Evolutionary conservation across 2,888 invertebrate genomes (phyloP).

Genomic region (Pristionchus fissidentatus): DNA sequence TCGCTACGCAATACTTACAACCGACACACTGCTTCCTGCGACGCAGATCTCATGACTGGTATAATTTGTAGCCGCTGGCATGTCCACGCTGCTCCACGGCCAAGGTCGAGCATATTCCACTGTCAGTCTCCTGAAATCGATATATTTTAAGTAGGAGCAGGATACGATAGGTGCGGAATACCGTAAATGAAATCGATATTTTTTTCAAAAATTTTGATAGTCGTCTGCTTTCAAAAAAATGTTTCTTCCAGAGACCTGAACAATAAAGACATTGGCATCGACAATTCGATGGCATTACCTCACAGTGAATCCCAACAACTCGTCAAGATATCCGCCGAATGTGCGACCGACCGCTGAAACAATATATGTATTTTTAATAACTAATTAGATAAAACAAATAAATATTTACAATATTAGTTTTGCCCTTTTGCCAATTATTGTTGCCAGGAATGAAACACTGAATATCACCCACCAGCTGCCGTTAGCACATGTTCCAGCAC

Average conservation of each 20-base stretch:
- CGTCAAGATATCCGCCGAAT: constrained; percentile 78
- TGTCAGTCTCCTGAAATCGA: not conserved
- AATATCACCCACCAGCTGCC: constrained; percentile 56
- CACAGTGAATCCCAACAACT: constrained; percentile 62
- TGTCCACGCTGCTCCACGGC: not conserved
- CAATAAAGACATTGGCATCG: not conserved
- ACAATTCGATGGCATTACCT: too few species aligned
- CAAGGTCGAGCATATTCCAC: not conserved
- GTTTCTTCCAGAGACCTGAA: not conserved
- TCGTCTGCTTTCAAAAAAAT: not conserved
- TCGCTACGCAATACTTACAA: not conserved
- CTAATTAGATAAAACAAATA: too few species aligned
- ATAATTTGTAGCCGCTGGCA: not conserved
- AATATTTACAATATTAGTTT: not conserved
- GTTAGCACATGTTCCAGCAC: constrained; percentile 85
- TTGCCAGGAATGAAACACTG: not conserved
- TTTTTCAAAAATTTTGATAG: too few species aligned
- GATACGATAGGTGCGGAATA: too few species aligned
- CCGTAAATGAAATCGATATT: too few species aligned
- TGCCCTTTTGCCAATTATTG: not conserved
- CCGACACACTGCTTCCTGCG: not conserved
- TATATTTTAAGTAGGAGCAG: not conserved
- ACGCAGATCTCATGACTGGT: not conserved
- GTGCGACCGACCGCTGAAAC: constrained; percentile 77
- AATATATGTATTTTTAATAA: too few species aligned